Conservation (phyloP, 2,113 vertebrate species). For the Dromaius novaehollandiae region DNA sequence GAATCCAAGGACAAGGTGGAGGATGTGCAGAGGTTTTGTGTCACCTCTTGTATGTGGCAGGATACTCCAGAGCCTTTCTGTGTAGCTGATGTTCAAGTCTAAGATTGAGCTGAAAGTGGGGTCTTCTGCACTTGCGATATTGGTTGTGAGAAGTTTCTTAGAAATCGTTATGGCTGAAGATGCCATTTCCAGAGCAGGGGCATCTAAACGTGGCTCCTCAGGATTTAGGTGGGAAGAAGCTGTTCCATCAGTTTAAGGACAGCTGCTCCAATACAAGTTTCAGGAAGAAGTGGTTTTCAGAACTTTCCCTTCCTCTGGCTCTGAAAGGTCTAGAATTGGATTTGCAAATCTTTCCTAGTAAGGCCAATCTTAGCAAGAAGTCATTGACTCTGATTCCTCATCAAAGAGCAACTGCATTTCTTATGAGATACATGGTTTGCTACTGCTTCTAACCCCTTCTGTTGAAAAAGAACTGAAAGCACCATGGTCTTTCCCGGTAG, state of each 20-base stretch:
- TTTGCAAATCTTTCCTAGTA: background rate
- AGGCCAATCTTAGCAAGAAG: background rate
- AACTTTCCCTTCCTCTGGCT: background rate
- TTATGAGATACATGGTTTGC: background rate
- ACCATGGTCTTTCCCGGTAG: rapidly evolving
- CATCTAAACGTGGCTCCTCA: background rate
- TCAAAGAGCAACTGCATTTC: background rate
- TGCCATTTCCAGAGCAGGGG: background rate
- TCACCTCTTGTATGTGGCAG: background rate
- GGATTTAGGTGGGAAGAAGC: background rate
- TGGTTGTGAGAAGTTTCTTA: background rate
- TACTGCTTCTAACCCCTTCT: background rate
- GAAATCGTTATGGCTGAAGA: background rate
- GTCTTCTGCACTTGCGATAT: background rate
- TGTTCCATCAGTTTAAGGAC: background rate
- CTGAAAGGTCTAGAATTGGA: background rate
- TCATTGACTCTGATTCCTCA: background rate
- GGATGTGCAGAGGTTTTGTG: rapidly evolving
- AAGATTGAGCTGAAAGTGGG: background rate
- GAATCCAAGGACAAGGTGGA: background rate
- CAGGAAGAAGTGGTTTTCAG: background rate
- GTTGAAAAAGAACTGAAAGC: background rate
- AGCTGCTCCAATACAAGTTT: background rate
- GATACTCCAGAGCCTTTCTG: background rate
- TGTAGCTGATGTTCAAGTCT: background rate